phyloP scores from a whole-genome alignment of 2,888 invertebrate genomes.

The Smittia sp. region DNA sequence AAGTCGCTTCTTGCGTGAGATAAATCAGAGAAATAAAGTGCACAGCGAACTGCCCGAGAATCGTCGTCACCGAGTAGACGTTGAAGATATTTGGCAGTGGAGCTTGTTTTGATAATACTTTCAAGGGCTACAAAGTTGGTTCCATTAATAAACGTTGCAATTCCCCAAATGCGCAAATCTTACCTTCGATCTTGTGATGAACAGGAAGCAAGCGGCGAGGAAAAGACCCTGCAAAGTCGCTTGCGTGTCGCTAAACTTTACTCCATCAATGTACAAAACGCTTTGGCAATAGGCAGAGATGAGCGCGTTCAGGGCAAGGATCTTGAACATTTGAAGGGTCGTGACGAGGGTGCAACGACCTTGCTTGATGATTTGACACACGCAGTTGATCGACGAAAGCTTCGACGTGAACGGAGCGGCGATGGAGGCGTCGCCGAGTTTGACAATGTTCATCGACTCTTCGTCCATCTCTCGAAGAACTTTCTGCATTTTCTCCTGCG shows the following conservation, averaged over 20 bases:
- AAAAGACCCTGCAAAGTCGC: slow-evolving; percentile 96
- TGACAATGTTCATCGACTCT: slow-evolving; percentile 83
- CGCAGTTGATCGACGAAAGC: slow-evolving; percentile 91
- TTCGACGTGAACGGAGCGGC: slow-evolving; percentile 99
- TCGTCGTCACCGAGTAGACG: slow-evolving; percentile 92
- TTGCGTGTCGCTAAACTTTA: slow-evolving; percentile 96
- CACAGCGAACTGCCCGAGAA: slow-evolving; percentile 88
- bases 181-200: slow-evolving; percentile 96
- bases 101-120: slow-evolving; percentile 85
- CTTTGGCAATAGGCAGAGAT: slow-evolving; percentile 98
- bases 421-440: slow-evolving; percentile 97
- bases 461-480: slow-evolving; percentile 84
- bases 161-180: slow-evolving; percentile 42
- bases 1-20: slow-evolving; percentile 77
- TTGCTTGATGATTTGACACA: slow-evolving; percentile 99
- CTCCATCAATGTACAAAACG: slow-evolving; percentile 94
- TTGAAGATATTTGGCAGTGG: slow-evolving; percentile 99
- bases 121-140: slow-evolving; percentile 70
- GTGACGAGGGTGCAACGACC: slow-evolving; percentile 98
- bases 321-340: slow-evolving; percentile 99
- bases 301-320: slow-evolving; percentile 94
- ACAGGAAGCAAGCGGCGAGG: slow-evolving; percentile 94
- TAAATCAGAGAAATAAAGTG: slow-evolving; percentile 91
- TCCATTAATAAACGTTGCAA: slow-evolving; percentile 32
- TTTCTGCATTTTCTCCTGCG: slow-evolving; percentile 50